Evolutionary conservation across 2,888 invertebrate species (phyloP), one percentile per base, ranked within the genome.

Genomic region (Rotaria magnacalcarata): DNA sequence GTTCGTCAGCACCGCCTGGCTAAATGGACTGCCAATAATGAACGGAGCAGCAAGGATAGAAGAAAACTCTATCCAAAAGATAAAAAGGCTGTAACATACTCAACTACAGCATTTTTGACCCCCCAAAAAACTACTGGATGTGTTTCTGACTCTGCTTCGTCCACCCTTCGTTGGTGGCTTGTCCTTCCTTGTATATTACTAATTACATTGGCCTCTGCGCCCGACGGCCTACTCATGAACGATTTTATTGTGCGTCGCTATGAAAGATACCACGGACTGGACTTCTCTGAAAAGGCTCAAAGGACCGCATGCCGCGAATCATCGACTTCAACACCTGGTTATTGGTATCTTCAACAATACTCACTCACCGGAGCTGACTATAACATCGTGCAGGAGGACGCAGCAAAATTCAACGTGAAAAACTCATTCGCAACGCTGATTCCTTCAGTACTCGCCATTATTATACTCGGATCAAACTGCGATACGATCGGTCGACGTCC

Each of bases 141-240:
- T 14, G 27, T 27, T 16, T 60, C 60, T 60, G 14, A 16, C 10
- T 27, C 16, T 2, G 2, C n/a, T 60, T 27, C 27, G 5, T 60
- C 60, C 14, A 43, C 21, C 21, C 75, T 43, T 24, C 75, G 75
- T 16, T 75, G 75, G 75, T 75, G 75, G 75, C 75, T 75, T 43
- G 75, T 75, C 2, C 2, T 75, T 43, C 75, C 75, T 21, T 75
- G 75, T 75, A 24, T 75, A 75, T 43, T 75, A 24, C 24, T 75
- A 34, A 75, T 75, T 1, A 75, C 43, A 24, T 43, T 75, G 19
- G 41, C 43, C 24, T 43, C 75, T 7, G 43, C 75, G 11, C 41
- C 75, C 6, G 75, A 75, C 43, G 21, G 10, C 24, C 43, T 75
- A 24, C 5, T 75, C 41, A 2, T 75, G 21, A 75, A 75, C 43